Evolutionary conservation across 2,113 vertebrate genomes (phyloP).

Genomic region (Podiceps cristatus): DNA sequence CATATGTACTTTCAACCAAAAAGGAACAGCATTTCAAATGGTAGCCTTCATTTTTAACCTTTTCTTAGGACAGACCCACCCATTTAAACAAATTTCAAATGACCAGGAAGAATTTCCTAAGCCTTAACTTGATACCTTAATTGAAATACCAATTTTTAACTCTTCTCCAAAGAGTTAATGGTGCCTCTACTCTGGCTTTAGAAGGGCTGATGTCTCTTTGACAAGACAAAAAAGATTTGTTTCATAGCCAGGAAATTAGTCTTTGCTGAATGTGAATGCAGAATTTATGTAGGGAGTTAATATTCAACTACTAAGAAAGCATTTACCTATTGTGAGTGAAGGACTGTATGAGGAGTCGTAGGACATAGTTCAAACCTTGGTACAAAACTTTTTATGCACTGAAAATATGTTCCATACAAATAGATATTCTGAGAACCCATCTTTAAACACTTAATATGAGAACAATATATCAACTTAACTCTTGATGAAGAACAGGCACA

Average conservation of each 20-base stretch:
- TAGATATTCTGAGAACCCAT: background rate
- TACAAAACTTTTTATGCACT: background rate
- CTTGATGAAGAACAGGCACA: background rate
- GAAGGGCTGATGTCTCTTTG: background rate
- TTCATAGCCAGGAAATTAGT: background rate
- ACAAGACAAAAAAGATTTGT: background rate
- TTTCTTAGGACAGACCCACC: background rate
- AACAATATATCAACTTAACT: background rate
- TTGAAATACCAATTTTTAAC: background rate
- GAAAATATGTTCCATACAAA: slow-evolving; percentile 30
- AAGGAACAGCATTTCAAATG: background rate
- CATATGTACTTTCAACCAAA: background rate
- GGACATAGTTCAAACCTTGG: background rate
- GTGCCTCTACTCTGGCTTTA: background rate
- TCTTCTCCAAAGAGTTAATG: background rate
- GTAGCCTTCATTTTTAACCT: background rate
- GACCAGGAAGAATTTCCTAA: background rate
- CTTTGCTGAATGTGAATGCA: background rate
- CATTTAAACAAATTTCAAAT: background rate
- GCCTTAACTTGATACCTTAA: background rate
- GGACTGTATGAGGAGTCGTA: background rate
- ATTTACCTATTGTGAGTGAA: slow-evolving; percentile 31
- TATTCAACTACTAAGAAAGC: background rate
- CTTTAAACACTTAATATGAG: slow-evolving; percentile 10
- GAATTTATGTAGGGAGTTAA: slow-evolving; percentile 9